Percentiles rank a stretch among this genome's conserved stretches.
phyloP scores from a whole-genome alignment of 1,140 invertebrate genomes.

The Drosophila lacertosa region DNA sequence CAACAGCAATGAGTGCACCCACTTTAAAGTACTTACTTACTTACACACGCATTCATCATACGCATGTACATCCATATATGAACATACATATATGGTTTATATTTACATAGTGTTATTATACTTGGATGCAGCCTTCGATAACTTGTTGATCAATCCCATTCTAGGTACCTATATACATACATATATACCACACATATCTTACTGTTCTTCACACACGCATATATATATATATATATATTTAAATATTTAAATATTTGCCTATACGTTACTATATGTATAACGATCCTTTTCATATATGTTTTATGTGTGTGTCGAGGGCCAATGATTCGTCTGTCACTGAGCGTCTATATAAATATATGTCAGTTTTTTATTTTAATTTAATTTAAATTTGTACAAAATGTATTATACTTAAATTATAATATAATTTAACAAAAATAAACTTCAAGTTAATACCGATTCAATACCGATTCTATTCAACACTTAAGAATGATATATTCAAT shows the following conservation, averaged over 20 bases:
- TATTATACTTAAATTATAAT: conserved; percentile 82
- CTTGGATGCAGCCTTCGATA: conserved; percentile 69
- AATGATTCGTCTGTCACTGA: conserved; percentile 50
- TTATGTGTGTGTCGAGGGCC: conserved; percentile 57
- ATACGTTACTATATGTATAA: conserved; percentile 12
- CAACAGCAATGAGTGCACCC: conserved; percentile 46
- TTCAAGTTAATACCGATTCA: conserved; percentile 71
- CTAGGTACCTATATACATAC: conserved; percentile 33
- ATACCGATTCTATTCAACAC: conserved; percentile 19
- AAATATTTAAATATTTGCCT: not conserved
- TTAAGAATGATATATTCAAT: conserved; percentile 35
- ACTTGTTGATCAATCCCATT: conserved; percentile 57
- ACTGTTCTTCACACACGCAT: no score
- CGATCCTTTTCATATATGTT: conserved; percentile 33
- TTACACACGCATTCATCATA: conserved; percentile 10
- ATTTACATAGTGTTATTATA: conserved; percentile 51
- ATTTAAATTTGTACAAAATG: conserved; percentile 82
- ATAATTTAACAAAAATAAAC: conserved; percentile 74
- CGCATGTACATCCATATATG: conserved; percentile 1
- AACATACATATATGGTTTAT: conserved; percentile 3
- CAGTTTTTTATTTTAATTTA: conserved; percentile 64
- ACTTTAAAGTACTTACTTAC: conserved; percentile 30
- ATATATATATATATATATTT: conserved; percentile 19
- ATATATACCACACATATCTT: conserved; percentile 19
- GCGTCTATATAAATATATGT: conserved; percentile 34